Percentiles rank a stretch among this genome's conserved stretches.
Conservation (phyloP, 2,888 invertebrate species). For the Gastracanthus pulcherrimus region DNA sequence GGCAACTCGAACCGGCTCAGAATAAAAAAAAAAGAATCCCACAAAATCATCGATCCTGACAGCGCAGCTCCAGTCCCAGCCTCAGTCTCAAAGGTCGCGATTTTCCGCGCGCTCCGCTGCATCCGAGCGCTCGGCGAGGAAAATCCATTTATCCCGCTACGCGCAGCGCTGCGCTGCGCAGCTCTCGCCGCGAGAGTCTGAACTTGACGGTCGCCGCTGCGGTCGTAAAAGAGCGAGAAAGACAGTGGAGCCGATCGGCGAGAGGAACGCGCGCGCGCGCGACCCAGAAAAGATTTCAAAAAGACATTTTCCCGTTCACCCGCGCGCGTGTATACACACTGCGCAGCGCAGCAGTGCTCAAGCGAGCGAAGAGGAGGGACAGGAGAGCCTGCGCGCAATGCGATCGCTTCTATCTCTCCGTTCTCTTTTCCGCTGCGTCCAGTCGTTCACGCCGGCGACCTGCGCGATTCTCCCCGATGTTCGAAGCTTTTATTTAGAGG, state of each 20-base stretch:
- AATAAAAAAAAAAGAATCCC: too few species aligned
- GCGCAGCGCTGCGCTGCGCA: neutral
- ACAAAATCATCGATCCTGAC: too few species aligned
- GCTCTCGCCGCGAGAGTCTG: conserved; percentile 35
- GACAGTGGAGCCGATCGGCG: conserved; percentile 18
- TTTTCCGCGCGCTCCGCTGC: too few species aligned
- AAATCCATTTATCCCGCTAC: conserved; percentile 46
- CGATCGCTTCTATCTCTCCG: conserved; percentile 27
- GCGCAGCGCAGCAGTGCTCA: too few species aligned
- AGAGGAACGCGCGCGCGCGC: conserved; percentile 62
- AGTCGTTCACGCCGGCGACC: neutral
- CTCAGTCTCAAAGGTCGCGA: too few species aligned
- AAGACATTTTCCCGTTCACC: conserved; percentile 76
- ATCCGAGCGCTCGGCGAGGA: too few species aligned
- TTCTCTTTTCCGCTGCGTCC: conserved; percentile 44
- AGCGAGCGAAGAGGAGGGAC: too few species aligned
- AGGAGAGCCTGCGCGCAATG: neutral
- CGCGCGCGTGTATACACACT: conserved; percentile 64
- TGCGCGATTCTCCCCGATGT: neutral
- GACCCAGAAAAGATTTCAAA: conserved; percentile 75
- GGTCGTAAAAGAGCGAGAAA: neutral
- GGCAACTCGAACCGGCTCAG: too few species aligned
- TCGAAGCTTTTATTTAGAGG: neutral
- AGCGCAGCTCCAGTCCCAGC: too few species aligned
- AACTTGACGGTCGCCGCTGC: conserved; percentile 58